Evolutionary conservation across 53 echinoderm and acorn worm species (phyloP).

Genomic region (Zoroaster sp.): DNA sequence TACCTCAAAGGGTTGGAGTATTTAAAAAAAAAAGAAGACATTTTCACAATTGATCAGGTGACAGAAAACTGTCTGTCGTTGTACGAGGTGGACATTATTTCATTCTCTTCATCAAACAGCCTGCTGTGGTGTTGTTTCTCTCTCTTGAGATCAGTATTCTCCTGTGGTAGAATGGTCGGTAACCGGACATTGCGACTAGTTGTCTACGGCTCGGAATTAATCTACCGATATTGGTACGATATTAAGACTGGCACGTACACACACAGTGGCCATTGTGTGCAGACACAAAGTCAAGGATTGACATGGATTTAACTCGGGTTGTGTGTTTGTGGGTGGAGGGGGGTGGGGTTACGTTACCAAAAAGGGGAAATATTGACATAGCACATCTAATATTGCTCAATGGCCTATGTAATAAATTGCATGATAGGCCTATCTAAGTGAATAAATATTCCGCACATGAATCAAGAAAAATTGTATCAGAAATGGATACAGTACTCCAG

Average conservation of each 20-base stretch:
- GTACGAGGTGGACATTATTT: neutral
- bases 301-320: too few relatives aligned
- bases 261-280: neutral
- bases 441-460: too few relatives aligned
- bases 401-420: too few relatives aligned
- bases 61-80: neutral
- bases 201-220: neutral
- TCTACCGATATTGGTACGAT: neutral
- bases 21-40: neutral
- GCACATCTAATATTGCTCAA: too few relatives aligned
- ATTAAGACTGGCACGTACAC: neutral
- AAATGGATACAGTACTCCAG: too few relatives aligned
- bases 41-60: neutral
- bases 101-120: neutral
- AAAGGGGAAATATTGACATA: too few relatives aligned
- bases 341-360: too few relatives aligned
- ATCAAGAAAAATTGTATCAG: too few relatives aligned
- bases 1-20: neutral
- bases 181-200: neutral
- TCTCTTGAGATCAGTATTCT: neutral
- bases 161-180: neutral
- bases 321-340: too few relatives aligned
- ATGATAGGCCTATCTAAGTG: too few relatives aligned
- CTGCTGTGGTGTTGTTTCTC: neutral
- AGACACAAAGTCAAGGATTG: too few relatives aligned